Evolutionary conservation across 2,113 vertebrate species (phyloP).

Genomic region (Gymnogyps californianus): DNA sequence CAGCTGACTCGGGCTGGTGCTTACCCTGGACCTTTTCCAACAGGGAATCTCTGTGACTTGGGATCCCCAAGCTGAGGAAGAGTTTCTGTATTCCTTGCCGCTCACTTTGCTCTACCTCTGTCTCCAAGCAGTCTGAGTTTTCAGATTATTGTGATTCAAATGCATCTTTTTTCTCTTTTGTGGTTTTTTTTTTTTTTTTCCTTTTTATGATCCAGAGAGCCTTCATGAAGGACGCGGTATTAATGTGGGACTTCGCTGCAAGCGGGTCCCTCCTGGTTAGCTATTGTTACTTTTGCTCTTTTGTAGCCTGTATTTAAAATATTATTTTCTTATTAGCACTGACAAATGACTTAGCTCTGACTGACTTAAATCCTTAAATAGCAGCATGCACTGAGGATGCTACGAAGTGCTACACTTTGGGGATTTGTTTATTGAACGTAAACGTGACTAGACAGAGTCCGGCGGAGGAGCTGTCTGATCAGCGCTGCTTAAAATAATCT

Average conservation of each 20-base stretch:
- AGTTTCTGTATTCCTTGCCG: not conserved
- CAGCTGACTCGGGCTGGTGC: no score
- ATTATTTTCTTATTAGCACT: not conserved
- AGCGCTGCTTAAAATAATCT: not conserved
- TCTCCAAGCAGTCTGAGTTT: not conserved
- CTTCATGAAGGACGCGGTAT: not conserved
- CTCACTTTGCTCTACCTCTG: not conserved
- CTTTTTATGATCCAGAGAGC: not conserved
- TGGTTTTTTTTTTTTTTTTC: fast-evolving
- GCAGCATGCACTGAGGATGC: not conserved
- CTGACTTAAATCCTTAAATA: not conserved
- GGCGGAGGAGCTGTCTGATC: not conserved
- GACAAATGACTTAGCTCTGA: not conserved
- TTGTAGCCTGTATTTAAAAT: not conserved
- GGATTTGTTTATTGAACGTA: not conserved
- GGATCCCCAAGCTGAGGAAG: not conserved
- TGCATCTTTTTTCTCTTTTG: not conserved
- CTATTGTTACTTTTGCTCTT: not conserved
- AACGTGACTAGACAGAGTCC: not conserved
- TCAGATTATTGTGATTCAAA: not conserved
- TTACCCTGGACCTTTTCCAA: not conserved
- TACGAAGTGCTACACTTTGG: not conserved
- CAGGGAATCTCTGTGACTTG: not conserved
- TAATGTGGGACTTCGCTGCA: not conserved
- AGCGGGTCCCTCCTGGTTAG: not conserved